These are phyloP conservation scores for Sphenodon punctatus DNA, from an alignment of 2,797 vertebrate genomes.

Conservation along the genomic window DNA sequence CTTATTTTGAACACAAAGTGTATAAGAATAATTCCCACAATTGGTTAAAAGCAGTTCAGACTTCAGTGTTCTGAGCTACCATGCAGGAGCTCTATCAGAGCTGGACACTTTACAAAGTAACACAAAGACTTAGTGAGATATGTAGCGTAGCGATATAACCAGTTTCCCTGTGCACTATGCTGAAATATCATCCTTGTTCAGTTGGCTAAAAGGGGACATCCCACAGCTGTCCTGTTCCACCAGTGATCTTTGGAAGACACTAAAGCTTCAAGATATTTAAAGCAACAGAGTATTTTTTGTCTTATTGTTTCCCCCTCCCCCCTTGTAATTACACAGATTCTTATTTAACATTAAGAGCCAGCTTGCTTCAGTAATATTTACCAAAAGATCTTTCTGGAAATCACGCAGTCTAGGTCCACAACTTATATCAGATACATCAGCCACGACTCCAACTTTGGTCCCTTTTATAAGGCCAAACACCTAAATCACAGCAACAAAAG, in stretches of 20 bases:
- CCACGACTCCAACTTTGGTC: constrained; percentile 72
- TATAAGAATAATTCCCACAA: not conserved
- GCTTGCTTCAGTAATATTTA: constrained; percentile 57
- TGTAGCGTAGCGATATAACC: not conserved
- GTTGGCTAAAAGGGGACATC: not conserved
- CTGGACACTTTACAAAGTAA: too few relatives aligned
- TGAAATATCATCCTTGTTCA: not conserved
- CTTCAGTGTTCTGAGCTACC: not conserved
- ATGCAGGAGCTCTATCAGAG: not conserved
- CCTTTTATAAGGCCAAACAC: constrained; percentile 82
- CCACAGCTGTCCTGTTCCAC: not conserved
- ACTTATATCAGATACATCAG: constrained; percentile 70
- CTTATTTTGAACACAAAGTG: too few relatives aligned
- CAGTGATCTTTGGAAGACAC: not conserved
- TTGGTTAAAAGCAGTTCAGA: not conserved
- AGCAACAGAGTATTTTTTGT: too few relatives aligned
- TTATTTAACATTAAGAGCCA: not conserved
- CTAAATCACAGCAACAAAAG: too few relatives aligned
- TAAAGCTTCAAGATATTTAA: too few relatives aligned
- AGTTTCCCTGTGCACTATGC: not conserved
- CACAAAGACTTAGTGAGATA: not conserved
- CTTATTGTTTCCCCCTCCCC: too few relatives aligned
- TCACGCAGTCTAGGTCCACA: constrained; percentile 59
- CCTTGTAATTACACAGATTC: not conserved
- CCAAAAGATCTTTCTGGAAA: constrained; percentile 77